Evolutionary conservation across 1,140 invertebrate genomes (phyloP), one percentile per base, ranked within the genome.

Genomic region (Maconellicoccus hirsutus): DNA sequence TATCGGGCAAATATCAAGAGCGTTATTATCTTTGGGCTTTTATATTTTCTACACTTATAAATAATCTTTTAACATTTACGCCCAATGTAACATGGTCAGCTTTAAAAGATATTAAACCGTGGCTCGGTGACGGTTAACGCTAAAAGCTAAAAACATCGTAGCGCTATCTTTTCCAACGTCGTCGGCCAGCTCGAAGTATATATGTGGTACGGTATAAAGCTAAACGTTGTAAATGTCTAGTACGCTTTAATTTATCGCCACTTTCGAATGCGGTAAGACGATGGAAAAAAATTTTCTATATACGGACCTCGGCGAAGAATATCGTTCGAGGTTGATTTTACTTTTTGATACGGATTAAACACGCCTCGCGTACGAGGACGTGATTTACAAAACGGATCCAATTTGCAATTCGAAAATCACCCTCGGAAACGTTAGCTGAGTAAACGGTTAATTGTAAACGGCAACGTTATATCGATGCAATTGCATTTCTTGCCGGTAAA

Each of bases 61-160:
- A 66, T 66, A 66, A 66, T 66, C 61, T 66, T 66, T 26, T 26
- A 66, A 25, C 61, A 66, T 66, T 66, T 66, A 66, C 61, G 61
- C 61, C 61, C 61, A 23, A 66, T 66, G 25, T 66, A 66, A 66
- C 61, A 12, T 66, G 61, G 61, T 26, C 61, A 66, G 25, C 61
- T 66, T 66, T 66, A 66, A 66, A 66, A 66, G 61, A 66, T 66
- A 66, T 66, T 66, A 66, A 66, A 66, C 14, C 19, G 19, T 10
- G 19, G 19, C 61, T 8, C 61, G 61, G 21, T 23, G 25, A 25
- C 22, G 21, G 16, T 6, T 22, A 16, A 3, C 3, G 61, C 61
- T 66, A 66, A 66, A 26, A 26, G 61, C 22, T 66, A 66, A 23
- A 66, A 66, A 52, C 42, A 3, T 33, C 29, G 29, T 12, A 8